Evolutionary conservation across 2,888 invertebrate species (phyloP).

Genomic region (Phalera bucephala): DNA sequence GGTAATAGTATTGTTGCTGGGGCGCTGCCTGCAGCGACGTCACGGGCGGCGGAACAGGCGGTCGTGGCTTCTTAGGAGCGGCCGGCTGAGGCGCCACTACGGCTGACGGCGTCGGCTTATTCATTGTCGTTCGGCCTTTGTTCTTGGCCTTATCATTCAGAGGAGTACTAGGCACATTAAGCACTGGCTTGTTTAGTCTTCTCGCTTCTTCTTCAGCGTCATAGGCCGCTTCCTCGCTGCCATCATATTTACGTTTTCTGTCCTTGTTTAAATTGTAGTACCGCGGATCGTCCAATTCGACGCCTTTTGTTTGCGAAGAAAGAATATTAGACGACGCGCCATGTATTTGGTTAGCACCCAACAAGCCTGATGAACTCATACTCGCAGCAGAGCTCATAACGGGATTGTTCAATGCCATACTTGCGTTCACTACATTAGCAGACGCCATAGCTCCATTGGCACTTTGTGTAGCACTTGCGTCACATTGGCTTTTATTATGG

Average conservation of each 20-base stretch:
- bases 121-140: constrained; percentile 56
- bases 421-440: constrained; percentile 56
- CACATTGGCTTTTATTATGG: constrained; percentile 65
- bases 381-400: constrained; percentile 62
- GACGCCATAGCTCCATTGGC: constrained; percentile 71
- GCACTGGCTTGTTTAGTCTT: constrained; percentile 75
- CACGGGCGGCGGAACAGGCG: constrained; percentile 71
- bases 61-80: constrained; percentile 74
- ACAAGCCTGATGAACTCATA: constrained; percentile 68
- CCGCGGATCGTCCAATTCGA: constrained; percentile 86
- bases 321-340: constrained; percentile 59
- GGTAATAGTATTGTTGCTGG: constrained; percentile 81
- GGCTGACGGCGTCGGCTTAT: constrained; percentile 65
- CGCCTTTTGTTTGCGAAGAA: constrained; percentile 62
- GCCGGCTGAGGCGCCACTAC: constrained; percentile 73
- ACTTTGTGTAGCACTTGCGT: constrained; percentile 60
- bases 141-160: constrained; percentile 73
- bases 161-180: constrained; percentile 78
- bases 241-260: constrained; percentile 87
- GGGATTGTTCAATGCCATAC: constrained; percentile 65
- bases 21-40: constrained; percentile 70
- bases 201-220: constrained; percentile 82
- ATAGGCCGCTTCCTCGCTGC: constrained; percentile 85
- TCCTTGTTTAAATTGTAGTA: constrained; percentile 89
- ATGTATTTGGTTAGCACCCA: constrained; percentile 73